phyloP scores from a whole-genome alignment of 1,140 invertebrate genomes.

The Scaptomyza pallida region DNA sequence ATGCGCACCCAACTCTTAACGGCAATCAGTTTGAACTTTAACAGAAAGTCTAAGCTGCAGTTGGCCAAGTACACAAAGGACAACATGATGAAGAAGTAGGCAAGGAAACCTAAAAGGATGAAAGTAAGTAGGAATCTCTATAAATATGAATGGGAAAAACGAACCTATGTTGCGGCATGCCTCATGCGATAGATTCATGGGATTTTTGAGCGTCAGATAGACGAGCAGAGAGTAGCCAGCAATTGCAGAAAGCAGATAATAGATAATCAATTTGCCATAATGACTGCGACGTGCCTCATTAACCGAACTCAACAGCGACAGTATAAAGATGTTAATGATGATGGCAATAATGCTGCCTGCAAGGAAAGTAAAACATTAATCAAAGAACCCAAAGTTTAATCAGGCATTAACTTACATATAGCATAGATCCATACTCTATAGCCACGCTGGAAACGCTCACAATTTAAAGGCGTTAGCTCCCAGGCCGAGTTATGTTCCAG shows the following conservation, averaged over 20 bases:
- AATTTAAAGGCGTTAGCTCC: constrained; percentile 68
- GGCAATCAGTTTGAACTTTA: constrained; percentile 87
- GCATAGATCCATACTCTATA: constrained; percentile 79
- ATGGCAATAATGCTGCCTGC: constrained; percentile 74
- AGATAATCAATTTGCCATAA: constrained; percentile 73
- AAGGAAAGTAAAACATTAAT: background rate
- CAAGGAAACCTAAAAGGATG: constrained; percentile 85
- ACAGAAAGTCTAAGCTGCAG: constrained; percentile 90
- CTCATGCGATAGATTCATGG: constrained; percentile 64
- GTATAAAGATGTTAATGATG: constrained; percentile 66
- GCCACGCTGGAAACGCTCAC: constrained; percentile 72
- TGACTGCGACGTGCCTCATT: constrained; percentile 66
- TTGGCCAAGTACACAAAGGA: constrained; percentile 91
- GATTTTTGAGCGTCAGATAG: constrained; percentile 73
- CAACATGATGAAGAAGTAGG: constrained; percentile 90
- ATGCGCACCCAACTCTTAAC: constrained; percentile 84
- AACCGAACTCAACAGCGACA: constrained; percentile 60
- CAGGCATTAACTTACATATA: constrained; percentile 57
- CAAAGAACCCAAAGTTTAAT: no score
- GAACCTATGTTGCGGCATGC: constrained; percentile 74
- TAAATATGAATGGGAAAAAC: background rate
- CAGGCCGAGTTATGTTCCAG: constrained; percentile 70
- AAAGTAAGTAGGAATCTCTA: background rate
- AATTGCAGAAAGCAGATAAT: constrained; percentile 64
- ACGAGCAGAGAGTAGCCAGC: constrained; percentile 62